Conservation (phyloP, 2,797 vertebrate species). For the Pseudochirops corinnae region DNA sequence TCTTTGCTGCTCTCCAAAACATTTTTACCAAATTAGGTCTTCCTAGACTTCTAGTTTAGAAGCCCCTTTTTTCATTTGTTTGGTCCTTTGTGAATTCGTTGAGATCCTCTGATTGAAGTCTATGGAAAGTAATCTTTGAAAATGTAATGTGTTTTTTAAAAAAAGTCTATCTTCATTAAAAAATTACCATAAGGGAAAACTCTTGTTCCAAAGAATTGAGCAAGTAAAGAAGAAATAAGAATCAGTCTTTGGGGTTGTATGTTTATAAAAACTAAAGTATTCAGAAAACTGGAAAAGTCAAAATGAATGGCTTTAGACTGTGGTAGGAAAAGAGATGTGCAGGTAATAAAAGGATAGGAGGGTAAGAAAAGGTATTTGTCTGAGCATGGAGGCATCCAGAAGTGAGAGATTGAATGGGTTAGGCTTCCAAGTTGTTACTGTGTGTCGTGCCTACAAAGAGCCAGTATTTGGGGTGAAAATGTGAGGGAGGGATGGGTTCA, state of each 20-base stretch:
- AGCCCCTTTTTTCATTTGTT: neutral
- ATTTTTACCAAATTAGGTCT: neutral
- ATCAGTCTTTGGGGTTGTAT: neutral
- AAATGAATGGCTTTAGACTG: neutral
- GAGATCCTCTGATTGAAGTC: neutral
- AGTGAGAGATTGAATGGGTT: neutral
- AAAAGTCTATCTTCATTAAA: neutral
- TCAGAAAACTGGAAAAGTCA: neutral
- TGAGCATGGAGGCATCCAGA: neutral
- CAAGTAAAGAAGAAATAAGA: neutral
- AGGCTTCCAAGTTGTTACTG: neutral
- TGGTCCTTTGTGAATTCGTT: neutral
- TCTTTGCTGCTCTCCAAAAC: neutral
- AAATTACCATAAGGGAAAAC: neutral
- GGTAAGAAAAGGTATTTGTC: neutral
- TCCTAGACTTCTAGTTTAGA: neutral
- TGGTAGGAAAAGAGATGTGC: neutral
- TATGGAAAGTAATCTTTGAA: neutral
- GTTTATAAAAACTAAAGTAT: neutral
- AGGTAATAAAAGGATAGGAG: neutral
- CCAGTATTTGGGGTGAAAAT: neutral
- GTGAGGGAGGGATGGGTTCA: neutral
- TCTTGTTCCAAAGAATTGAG: neutral
- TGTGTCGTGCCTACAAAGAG: neutral
- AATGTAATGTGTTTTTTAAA: neutral